phyloP scores from a whole-genome alignment of 2,888 invertebrate genomes.

The Lymantria dispar region DNA sequence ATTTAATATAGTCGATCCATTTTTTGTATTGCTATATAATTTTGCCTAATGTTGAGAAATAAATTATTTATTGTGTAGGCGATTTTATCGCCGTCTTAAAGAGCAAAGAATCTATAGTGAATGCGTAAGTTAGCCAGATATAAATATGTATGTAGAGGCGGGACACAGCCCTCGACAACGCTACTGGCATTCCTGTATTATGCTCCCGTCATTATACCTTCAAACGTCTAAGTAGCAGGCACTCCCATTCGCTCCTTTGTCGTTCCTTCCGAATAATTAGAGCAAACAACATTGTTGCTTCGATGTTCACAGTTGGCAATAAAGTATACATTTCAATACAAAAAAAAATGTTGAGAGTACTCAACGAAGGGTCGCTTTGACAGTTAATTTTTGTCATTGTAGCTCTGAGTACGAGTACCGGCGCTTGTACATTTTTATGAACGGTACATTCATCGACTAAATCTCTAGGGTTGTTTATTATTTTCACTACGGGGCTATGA shows the following conservation, averaged over 20 bases:
- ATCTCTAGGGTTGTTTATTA: constrained; percentile 52
- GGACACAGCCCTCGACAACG: constrained; percentile 54
- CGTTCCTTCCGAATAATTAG: constrained; percentile 79
- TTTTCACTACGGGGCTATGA: constrained; percentile 54
- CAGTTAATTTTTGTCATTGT: constrained; percentile 77
- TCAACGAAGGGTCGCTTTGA: constrained; percentile 59
- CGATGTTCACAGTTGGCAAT: constrained; percentile 51
- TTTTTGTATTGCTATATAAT: constrained; percentile 24
- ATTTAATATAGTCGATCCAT: too few species aligned
- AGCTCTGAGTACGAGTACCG: constrained; percentile 41
- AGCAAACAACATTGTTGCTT: constrained; percentile 56
- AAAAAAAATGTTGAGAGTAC: constrained; percentile 61
- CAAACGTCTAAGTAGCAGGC: constrained; percentile 60
- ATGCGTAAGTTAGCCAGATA: constrained; percentile 46
- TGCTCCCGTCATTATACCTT: constrained; percentile 64
- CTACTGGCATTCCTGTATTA: constrained; percentile 65
- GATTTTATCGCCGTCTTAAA: constrained; percentile 19
- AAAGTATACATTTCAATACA: constrained; percentile 76
- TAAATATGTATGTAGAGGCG: constrained; percentile 78
- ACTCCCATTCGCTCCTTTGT: constrained; percentile 72
- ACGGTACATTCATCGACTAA: constrained; percentile 33
- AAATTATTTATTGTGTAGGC: constrained; percentile 32
- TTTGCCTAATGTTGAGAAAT: constrained; percentile 36
- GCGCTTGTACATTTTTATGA: constrained; percentile 49
- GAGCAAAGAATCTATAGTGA: constrained; percentile 32